Base-by-base conservation (phyloP, 2,113 vertebrate genomes). In the Loxodonta africana region DNA sequence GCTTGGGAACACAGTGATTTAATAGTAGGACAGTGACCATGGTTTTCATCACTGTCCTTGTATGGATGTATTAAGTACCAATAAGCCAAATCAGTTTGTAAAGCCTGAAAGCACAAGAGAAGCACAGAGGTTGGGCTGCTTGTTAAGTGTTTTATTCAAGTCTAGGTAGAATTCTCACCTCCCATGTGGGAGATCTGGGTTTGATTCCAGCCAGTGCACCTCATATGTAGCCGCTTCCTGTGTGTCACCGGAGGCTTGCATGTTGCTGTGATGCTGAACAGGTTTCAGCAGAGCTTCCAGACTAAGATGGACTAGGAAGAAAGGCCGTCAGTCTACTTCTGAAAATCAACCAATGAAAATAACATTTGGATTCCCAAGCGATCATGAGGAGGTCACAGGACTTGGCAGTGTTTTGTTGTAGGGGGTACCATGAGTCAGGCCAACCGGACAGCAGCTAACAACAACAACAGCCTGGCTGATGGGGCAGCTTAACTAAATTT, bases 401-500 rank as follows among this genome's bases (percentile, higher is more conserved):
- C 37, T 37, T 37, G 37, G 37, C 37, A 37, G 37, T 37, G 37
- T 37, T 37, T 37, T 37, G 37, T 37, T 37, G 37, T 2, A 37
- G 37, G 37, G 37, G 37, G 37, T 37, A 37, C 37, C 37, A 37
- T 37, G 37, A 37, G 37, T 37, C 37, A 37, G 37, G 37, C 37
- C 37, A 37, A 37, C 37, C 37, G 37, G 37, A 37, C 37, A 37
- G 37, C 37, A 37, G 37, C 37, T 37, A 37, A 37, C 37, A 37
- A 37, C 37, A 37, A 69, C 69, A 11, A 67, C 7, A 28, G 5
- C n/a, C 53, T 33, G 73, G 21, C 44, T 85, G 17, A 23, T 14
- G 76, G 88, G 83, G 62, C 51, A 33, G n/a, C 23, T 69, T 0
- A 1, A 93, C 90, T 62, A n/a, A 0, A 0, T 1, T 0, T 26